phyloP scores from a whole-genome alignment of 2,888 invertebrate genomes.

The Cheilosia vernalis region DNA sequence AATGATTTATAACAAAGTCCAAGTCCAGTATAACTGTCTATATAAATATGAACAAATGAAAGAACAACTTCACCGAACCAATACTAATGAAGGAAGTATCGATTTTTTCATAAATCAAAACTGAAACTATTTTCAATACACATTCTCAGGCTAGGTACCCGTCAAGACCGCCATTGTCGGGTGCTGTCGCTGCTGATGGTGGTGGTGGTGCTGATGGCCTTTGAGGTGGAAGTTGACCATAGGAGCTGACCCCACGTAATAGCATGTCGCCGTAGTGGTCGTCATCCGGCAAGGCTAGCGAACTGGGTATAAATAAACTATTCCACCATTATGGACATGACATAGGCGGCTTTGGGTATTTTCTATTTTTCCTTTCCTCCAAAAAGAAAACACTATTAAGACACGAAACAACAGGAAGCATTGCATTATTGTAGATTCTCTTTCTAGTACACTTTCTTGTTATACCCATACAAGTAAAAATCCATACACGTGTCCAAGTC shows the following conservation, averaged over 20 bases:
- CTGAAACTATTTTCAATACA: conserved; percentile 21
- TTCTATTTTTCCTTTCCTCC: conserved; percentile 6
- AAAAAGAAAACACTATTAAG: conserved; percentile 16
- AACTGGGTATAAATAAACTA: conserved; percentile 26
- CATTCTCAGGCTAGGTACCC: conserved; percentile 4
- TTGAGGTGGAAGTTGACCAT: conserved; percentile 10
- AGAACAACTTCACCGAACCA: conserved; percentile 8
- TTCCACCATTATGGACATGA: conserved; percentile 21
- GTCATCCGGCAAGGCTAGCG: conserved; percentile 8
- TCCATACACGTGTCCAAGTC: conserved; percentile 20
- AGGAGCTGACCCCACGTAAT: conserved; percentile 17
- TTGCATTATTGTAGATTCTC: conserved; percentile 54
- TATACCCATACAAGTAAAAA: conserved; percentile 5
- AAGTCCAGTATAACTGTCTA: not conserved
- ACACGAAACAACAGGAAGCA: conserved; percentile 63
- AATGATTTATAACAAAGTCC: conserved; percentile 38
- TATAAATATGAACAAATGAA: not conserved
- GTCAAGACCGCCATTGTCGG: conserved; percentile 21
- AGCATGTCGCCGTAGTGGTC: conserved; percentile 8
- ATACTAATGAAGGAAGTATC: conserved; percentile 17
- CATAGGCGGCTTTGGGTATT: conserved; percentile 18
- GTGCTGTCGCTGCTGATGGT: not conserved
- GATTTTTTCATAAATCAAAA: conserved; percentile 53
- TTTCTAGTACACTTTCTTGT: conserved; percentile 7
- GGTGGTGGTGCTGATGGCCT: not conserved